These are phyloP conservation scores for Heliconius hortense DNA, from an alignment of 2,888 invertebrate genomes.

Conservation along the genomic window DNA sequence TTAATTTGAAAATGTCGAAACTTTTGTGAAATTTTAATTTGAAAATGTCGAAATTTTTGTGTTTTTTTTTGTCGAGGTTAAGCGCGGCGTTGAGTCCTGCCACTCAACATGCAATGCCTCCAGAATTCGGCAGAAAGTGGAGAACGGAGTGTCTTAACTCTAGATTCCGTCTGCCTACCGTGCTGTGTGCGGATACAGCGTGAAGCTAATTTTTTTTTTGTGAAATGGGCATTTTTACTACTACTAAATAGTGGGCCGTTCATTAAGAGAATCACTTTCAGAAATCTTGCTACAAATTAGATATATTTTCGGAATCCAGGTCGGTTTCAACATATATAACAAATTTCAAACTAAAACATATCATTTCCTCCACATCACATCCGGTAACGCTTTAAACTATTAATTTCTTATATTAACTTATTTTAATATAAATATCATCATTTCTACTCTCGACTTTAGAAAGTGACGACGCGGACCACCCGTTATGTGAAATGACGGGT, in stretches of 20 bases:
- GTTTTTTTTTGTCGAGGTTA: too few relatives aligned
- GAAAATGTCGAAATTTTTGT: too few relatives aligned
- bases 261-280: slow-evolving; percentile 6
- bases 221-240: too few relatives aligned
- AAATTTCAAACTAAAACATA: slow-evolving; percentile 21
- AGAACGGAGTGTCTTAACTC: too few relatives aligned
- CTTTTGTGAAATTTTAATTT: slow-evolving; percentile 3
- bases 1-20: neutral
- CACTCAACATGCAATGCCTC: too few relatives aligned
- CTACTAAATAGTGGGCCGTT: neutral
- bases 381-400: slow-evolving; percentile 30
- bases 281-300: neutral
- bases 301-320: slow-evolving; percentile 1
- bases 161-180: too few relatives aligned
- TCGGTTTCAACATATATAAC: slow-evolving; percentile 13
- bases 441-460: slow-evolving; percentile 37
- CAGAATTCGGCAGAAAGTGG: too few relatives aligned
- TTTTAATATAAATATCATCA: slow-evolving; percentile 35
- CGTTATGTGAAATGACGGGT: slow-evolving; percentile 17
- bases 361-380: slow-evolving; percentile 28
- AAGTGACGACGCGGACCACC: slow-evolving; percentile 25
- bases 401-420: slow-evolving; percentile 34
- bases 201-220: too few relatives aligned
- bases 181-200: too few relatives aligned
- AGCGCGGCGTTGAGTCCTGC: too few relatives aligned